Evolutionary conservation across 2,888 invertebrate genomes (phyloP), one percentile per base, ranked within the genome.

Genomic region (Eupithecia subumbrata): DNA sequence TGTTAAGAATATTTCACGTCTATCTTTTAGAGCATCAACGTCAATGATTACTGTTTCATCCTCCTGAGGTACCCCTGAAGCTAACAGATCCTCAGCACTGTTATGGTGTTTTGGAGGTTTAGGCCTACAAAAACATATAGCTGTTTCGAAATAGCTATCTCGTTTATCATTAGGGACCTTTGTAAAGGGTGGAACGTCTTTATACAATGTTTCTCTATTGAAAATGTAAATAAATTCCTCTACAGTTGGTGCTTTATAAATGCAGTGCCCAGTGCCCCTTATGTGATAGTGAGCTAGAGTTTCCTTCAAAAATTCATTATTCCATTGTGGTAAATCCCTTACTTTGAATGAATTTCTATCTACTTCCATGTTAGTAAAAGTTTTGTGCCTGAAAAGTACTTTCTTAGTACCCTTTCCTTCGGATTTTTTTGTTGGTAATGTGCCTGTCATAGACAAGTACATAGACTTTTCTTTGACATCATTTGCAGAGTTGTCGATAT

Each of bases 81-180:
- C 88, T 81, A 93, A 84, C 77, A 95, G 87, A 83, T 95, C 95
- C 84, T 95, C 95, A 43, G 94, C 94, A 82, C 94, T 95, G 69
- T 85, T 91, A 75, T 94, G 94, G 81, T 91, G 89, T 80, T 94
- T 94, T 9, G 89, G 88, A 30, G 91, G 90, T 79, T 82, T 87
- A 4, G 92, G 92, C 79, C 89, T 91, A 86, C 95, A 95, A 82
- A 95, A 95, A 79, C 95, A 95, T 78, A 95, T 93, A 18, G 92
- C 92, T n/a, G 93, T 93, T 88, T 95, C 95, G 82, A 87, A 93
- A 83, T 91, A 91, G 81, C 92, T 92, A 74, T 93, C 90, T 78
- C 92, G 87, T 81, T 88, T 91, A 60, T 87, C 82, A 79, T 89
- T 89, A 11, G 89, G 85, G 11, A 90, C 82, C 85, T 91, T 91